A percentile compares a stretch with the other conserved stretches of the same genome.
Evolutionary conservation across 1,140 invertebrate genomes (phyloP).

Genomic region (Anagrus nilaparvatae): DNA sequence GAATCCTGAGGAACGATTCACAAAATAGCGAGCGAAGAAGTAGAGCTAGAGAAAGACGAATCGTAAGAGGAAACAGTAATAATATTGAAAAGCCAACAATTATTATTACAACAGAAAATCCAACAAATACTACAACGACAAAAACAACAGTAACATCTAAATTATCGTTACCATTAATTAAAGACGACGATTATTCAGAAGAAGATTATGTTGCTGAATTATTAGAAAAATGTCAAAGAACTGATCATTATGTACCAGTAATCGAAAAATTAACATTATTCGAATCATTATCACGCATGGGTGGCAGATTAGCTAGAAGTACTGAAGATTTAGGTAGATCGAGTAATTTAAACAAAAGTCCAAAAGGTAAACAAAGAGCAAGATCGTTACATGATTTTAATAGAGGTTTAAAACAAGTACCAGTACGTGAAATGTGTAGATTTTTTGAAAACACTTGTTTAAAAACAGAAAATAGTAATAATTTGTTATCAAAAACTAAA

Average conservation of each 20-base stretch:
- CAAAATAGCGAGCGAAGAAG: constrained; percentile 33
- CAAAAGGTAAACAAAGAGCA: constrained; percentile 40
- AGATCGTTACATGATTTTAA: constrained; percentile 50
- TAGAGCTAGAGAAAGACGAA: constrained; percentile 33
- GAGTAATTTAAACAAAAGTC: constrained; percentile 23
- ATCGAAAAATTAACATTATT: constrained; percentile 50
- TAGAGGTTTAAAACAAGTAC: constrained; percentile 32
- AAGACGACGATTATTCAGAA: too few species aligned
- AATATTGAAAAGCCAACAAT: too few species aligned
- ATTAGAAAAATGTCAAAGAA: constrained; percentile 46
- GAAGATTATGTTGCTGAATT: constrained; percentile 43
- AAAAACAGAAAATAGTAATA: constrained; percentile 2
- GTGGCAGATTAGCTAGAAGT: constrained; percentile 40
- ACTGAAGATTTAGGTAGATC: constrained; percentile 42
- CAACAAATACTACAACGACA: too few species aligned
- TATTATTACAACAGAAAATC: too few species aligned
- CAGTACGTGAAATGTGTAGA: constrained; percentile 50
- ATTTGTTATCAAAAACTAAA: constrained; percentile 3
- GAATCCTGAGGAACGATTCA: constrained; percentile 24
- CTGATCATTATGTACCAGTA: constrained; percentile 50
- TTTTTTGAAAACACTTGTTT: constrained; percentile 44
- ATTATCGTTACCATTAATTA: too few species aligned
- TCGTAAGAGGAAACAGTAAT: too few species aligned
- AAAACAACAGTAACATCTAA: too few species aligned
- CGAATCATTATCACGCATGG: constrained; percentile 45